Percentiles rank a stretch among this genome's conserved stretches.
Conservation (phyloP, 2,797 vertebrate species). For the Helarctos malayanus region DNA sequence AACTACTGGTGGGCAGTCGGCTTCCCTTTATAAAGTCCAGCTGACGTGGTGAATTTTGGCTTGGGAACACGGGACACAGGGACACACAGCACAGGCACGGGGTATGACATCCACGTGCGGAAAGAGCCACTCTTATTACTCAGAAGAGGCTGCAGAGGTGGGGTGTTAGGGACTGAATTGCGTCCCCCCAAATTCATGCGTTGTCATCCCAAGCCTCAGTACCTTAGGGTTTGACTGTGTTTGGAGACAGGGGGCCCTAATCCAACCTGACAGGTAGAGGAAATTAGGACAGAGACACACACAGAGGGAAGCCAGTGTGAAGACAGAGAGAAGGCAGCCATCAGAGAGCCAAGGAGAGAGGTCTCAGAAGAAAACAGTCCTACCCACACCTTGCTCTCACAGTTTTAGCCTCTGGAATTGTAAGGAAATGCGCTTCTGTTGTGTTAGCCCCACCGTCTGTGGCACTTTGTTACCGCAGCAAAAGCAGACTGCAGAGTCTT, state of each 20-base stretch:
- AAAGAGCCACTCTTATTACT: not conserved
- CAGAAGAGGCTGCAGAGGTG: not conserved
- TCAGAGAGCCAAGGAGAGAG: not conserved
- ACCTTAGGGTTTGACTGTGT: not conserved
- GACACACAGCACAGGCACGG: not conserved
- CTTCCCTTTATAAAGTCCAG: not conserved
- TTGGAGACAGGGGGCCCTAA: not conserved
- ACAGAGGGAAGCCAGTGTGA: not conserved
- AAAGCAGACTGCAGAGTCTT: not conserved
- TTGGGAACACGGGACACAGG: not conserved
- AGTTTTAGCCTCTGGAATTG: not conserved
- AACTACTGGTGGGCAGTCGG: not conserved
- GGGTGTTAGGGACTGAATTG: not conserved
- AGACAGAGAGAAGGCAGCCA: fast-evolving
- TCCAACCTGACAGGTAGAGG: not conserved
- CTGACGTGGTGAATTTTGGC: not conserved
- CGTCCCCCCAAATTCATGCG: not conserved
- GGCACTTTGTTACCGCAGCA: not conserved
- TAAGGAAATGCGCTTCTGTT: not conserved
- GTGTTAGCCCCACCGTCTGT: not conserved
- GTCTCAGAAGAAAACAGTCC: not conserved
- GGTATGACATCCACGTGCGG: fast-evolving
- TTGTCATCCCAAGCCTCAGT: not conserved
- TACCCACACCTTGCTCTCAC: not conserved
- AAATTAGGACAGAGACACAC: not conserved